phyloP scores from a whole-genome alignment of 2,888 invertebrate species.

The Acleris cristana region DNA sequence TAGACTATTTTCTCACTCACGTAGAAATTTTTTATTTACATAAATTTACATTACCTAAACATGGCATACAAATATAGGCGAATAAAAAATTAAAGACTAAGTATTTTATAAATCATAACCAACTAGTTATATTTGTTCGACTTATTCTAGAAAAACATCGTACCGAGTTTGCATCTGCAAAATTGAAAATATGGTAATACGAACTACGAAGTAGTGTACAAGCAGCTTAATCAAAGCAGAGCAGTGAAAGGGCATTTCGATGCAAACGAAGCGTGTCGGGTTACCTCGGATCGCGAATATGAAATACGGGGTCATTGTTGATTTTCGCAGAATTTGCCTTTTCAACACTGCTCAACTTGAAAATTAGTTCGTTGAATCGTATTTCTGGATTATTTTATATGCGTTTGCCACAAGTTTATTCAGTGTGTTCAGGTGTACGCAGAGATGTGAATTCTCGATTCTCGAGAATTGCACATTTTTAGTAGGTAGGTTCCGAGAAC shows the following conservation, averaged over 20 bases:
- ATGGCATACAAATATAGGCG: too few species aligned
- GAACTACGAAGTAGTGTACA: slow-evolving; percentile 52
- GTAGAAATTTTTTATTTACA: too few species aligned
- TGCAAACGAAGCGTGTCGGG: slow-evolving; percentile 64
- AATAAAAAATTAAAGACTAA: too few species aligned
- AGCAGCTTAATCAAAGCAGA: slow-evolving; percentile 71
- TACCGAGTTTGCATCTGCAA: background rate
- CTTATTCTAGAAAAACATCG: background rate
- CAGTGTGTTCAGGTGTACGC: too few species aligned
- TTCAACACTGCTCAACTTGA: slow-evolving; percentile 6
- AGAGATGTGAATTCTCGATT: too few species aligned
- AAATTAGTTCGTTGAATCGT: slow-evolving; percentile 12
- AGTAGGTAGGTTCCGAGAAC: too few species aligned
- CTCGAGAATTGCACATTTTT: too few species aligned
- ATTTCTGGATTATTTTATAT: background rate
- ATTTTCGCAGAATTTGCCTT: slow-evolving; percentile 56
- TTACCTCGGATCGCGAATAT: slow-evolving; percentile 56
- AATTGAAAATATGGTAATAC: slow-evolving; percentile 31
- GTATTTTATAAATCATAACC: too few species aligned
- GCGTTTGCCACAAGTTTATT: background rate
- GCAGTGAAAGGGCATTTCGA: slow-evolving; percentile 61
- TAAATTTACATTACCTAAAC: too few species aligned
- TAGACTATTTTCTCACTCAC: too few species aligned
- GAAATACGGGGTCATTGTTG: slow-evolving; percentile 74
- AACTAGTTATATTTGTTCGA: too few species aligned